These are phyloP conservation scores for Sipha maydis DNA, from an alignment of 2,888 invertebrate species.

Conservation along the genomic window DNA sequence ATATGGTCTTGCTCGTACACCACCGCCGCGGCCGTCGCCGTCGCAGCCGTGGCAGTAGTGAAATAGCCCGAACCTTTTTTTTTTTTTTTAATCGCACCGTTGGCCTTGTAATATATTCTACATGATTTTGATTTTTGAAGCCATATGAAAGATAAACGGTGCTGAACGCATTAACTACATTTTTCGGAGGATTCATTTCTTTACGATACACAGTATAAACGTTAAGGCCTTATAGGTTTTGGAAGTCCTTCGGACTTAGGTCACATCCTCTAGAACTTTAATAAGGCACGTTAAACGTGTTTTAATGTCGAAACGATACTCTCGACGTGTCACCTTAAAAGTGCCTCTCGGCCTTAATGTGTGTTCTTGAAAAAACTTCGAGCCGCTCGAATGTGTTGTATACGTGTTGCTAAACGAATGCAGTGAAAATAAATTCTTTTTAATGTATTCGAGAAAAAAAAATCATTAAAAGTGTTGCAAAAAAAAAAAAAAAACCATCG, in stretches of 20 bases:
- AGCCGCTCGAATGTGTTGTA: not conserved
- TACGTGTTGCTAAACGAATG: not conserved
- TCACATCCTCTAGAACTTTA: conserved; percentile 50
- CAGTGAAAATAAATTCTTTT: not conserved
- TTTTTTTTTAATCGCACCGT: conserved; percentile 19
- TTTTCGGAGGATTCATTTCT: not conserved
- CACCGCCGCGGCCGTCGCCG: not conserved
- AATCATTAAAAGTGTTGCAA: too few relatives aligned
- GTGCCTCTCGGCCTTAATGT: conserved; percentile 55
- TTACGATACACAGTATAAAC: not conserved
- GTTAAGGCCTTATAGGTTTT: conserved; percentile 27
- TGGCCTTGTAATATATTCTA: conserved; percentile 36
- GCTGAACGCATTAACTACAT: not conserved
- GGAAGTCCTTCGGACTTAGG: conserved; percentile 56
- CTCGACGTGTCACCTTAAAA: conserved; percentile 45
- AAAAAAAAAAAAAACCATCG: not conserved
- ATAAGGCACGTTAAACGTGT: conserved; percentile 48
- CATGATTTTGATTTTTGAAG: not conserved
- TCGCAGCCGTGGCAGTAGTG: not conserved
- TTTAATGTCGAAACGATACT: conserved; percentile 47
- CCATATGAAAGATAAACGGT: not conserved
- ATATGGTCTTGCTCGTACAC: not conserved
- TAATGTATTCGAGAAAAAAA: not conserved
- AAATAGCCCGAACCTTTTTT: conserved; percentile 28
- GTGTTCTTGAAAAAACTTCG: conserved; percentile 52